Evolutionary conservation across 2,888 invertebrate genomes (phyloP).

Genomic region (Dasypolia templi): DNA sequence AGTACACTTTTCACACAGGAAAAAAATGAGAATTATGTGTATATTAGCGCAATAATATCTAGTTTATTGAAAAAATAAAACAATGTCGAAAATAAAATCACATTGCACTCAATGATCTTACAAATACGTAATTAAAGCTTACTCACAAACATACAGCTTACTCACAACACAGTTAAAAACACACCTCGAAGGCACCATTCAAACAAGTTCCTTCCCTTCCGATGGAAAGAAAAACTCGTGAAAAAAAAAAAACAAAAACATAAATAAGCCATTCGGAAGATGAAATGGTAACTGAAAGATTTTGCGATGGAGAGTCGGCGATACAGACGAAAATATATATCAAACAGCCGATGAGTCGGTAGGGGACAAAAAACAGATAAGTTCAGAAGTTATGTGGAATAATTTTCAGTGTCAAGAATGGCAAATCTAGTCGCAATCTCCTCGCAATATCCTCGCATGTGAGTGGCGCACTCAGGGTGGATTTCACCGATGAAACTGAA

Average conservation of each 20-base stretch:
- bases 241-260: conserved; percentile 35
- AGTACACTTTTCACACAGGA: not conserved
- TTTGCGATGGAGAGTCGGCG: conserved; percentile 12
- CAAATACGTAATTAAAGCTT: not conserved
- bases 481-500: too few species aligned
- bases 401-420: too few species aligned
- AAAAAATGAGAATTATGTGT: not conserved
- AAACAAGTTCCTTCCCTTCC: not conserved
- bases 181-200: not conserved
- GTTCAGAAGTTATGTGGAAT: conserved; percentile 14
- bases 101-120: not conserved
- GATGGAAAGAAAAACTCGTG: not conserved
- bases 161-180: not conserved
- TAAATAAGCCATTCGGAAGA: conserved; percentile 44
- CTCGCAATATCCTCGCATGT: too few species aligned
- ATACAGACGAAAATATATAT: conserved; percentile 29
- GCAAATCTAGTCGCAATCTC: not conserved
- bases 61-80: too few species aligned
- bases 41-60: too few species aligned
- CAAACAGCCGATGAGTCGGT: conserved; percentile 1
- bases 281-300: conserved; percentile 43
- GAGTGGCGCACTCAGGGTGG: too few species aligned
- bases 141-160: too few species aligned
- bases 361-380: not conserved
- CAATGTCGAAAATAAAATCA: not conserved